phyloP scores from a whole-genome alignment of 2,113 vertebrate genomes.

The Centropus unirufus region DNA sequence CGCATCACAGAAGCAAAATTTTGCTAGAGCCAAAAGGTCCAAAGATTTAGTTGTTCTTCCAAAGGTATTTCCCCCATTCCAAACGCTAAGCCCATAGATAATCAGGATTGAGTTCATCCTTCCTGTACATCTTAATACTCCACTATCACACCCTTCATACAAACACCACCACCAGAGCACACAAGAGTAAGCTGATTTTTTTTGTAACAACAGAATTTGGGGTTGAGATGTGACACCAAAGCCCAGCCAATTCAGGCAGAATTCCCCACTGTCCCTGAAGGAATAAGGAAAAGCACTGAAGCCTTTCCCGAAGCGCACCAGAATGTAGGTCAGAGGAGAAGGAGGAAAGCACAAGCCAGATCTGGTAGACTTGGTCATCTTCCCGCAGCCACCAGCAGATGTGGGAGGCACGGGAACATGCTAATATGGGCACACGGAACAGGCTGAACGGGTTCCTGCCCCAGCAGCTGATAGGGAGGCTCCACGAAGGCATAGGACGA shows the following conservation, averaged over 20 bases:
- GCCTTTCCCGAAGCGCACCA: background rate
- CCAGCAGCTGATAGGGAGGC: accelerated
- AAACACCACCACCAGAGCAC: background rate
- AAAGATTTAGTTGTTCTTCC: background rate
- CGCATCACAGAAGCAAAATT: background rate
- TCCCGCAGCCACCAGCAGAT: background rate
- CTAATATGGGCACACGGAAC: background rate
- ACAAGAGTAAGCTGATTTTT: background rate
- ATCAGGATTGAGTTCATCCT: background rate
- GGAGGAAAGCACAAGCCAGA: background rate
- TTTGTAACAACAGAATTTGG: no score
- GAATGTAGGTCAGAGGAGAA: background rate
- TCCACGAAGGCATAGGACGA: background rate
- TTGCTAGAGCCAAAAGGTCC: background rate
- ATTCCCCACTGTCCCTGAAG: background rate
- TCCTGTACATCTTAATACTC: background rate
- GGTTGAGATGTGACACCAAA: background rate
- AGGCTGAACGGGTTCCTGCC: background rate
- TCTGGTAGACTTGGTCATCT: background rate
- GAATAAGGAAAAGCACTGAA: background rate
- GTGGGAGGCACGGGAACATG: background rate
- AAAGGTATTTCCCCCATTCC: background rate
- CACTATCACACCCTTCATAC: background rate
- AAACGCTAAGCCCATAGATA: background rate
- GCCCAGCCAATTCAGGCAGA: no score